These are phyloP conservation scores for Hippocampus kuda DNA, from an alignment of 2,797 vertebrate genomes.

Conservation along the genomic window DNA sequence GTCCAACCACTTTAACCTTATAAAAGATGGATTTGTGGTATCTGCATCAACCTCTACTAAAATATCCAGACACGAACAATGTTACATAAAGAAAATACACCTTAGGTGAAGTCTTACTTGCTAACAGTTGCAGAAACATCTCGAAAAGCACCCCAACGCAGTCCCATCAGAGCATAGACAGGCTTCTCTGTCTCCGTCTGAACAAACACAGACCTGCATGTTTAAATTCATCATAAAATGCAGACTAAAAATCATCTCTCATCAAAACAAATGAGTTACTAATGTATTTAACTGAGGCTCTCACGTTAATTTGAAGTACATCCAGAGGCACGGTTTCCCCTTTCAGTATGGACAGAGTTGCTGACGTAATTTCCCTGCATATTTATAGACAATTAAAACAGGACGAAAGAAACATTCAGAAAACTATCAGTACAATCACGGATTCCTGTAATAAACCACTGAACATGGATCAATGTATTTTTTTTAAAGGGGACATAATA, in stretches of 20 bases:
- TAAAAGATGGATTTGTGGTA: background rate
- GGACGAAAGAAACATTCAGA: background rate
- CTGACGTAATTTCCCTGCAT: constrained; percentile 79
- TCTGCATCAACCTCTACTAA: background rate
- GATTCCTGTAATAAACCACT: background rate
- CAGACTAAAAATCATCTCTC: background rate
- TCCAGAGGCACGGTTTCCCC: constrained; percentile 89
- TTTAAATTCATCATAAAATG: background rate
- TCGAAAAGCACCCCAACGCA: constrained; percentile 92
- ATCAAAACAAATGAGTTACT: too few species aligned
- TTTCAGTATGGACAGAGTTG: constrained; percentile 85
- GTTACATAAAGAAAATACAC: background rate
- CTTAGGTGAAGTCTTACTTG: constrained; percentile 73
- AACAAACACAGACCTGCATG: constrained; percentile 5
- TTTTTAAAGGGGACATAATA: background rate
- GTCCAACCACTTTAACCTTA: background rate
- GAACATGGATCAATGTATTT: background rate
- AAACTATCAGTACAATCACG: background rate
- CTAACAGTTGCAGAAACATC: constrained; percentile 79
- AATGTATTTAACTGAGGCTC: constrained; percentile 5
- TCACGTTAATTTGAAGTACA: constrained; percentile 93
- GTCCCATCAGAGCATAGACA: constrained; percentile 81
- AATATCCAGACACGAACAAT: background rate
- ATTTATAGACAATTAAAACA: background rate
- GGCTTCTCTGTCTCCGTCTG: constrained; percentile 90